Base-by-base conservation (phyloP, 2,888 invertebrate genomes). In the Caenorhabditis sp. region DNA sequence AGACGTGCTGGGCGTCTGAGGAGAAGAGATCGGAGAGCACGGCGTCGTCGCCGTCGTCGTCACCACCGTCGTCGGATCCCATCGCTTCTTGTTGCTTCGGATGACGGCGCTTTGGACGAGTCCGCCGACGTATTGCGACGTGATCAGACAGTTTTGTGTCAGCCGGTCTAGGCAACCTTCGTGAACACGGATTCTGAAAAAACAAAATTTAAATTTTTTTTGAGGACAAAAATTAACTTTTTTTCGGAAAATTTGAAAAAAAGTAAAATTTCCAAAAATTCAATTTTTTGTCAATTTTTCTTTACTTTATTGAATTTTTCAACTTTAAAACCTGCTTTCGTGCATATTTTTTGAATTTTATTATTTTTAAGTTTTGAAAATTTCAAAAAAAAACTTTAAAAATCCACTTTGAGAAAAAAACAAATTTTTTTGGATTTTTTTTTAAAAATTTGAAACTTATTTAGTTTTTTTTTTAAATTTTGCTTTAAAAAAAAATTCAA, bases 161-260 rank as follows among this genome's bases (percentile, higher is more conserved):
- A 81, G 58, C 9, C 55, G 35, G 18, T 70, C 60, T 53, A 76
- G 18, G 44, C 81, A 81, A 37, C 70, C 70, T n/a, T 72, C 65
- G 56, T 81, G 81, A 1, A 81, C 81, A 15, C 81, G 80, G n/a
- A 80, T 60, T 61, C 80, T 80, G 50, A 5, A 80, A 71, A 32
- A n/a, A 44, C 8, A 20, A 65, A 28, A 26, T 1, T n/a, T n/a
- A n/a, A n/a, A n/a, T n/a, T n/a, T n/a, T n/a, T n/a, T n/a, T n/a
- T n/a, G n/a, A n/a, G n/a, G n/a, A n/a, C n/a, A n/a, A n/a, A n/a
- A n/a, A n/a, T n/a, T n/a, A n/a, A n/a, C n/a, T n/a, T n/a, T n/a
- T n/a, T n/a, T n/a, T n/a, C n/a, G n/a, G n/a, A n/a, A n/a, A n/a
- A n/a, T n/a, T n/a, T n/a, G n/a, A n/a, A n/a, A n/a, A n/a, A n/a